phyloP scores from a whole-genome alignment of 2,797 vertebrate species.

The Zalophus californianus region DNA sequence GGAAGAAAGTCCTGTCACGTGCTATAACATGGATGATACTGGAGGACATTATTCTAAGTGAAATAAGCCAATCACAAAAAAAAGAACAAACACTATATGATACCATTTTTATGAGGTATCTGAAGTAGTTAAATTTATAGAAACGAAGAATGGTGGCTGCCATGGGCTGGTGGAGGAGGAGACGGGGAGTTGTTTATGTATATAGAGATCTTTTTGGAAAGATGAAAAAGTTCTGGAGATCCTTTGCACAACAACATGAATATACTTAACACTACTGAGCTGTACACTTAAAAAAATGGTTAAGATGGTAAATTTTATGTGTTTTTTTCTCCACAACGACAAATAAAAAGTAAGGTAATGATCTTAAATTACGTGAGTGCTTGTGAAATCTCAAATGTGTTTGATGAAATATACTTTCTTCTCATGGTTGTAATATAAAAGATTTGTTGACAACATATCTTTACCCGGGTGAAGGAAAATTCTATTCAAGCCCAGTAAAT shows the following conservation, averaged over 20 bases:
- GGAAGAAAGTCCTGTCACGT: background rate
- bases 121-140: background rate
- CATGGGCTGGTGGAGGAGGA: background rate
- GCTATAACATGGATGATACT: background rate
- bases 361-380: background rate
- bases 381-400: slow-evolving; percentile 2
- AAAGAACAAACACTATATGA: background rate
- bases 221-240: background rate
- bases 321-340: background rate
- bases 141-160: background rate
- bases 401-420: background rate
- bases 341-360: slow-evolving; percentile 12
- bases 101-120: background rate
- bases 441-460: background rate
- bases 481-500: background rate
- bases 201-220: slow-evolving; percentile 1
- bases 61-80: slow-evolving; percentile 58
- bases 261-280: background rate
- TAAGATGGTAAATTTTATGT: background rate
- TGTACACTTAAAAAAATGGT: background rate
- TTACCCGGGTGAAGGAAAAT: slow-evolving; percentile 37
- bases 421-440: background rate
- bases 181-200: background rate
- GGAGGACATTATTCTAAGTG: background rate
- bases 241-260: background rate